These are phyloP conservation scores for Channa argus DNA, from an alignment of 2,113 vertebrate genomes.

Conservation along the genomic window DNA sequence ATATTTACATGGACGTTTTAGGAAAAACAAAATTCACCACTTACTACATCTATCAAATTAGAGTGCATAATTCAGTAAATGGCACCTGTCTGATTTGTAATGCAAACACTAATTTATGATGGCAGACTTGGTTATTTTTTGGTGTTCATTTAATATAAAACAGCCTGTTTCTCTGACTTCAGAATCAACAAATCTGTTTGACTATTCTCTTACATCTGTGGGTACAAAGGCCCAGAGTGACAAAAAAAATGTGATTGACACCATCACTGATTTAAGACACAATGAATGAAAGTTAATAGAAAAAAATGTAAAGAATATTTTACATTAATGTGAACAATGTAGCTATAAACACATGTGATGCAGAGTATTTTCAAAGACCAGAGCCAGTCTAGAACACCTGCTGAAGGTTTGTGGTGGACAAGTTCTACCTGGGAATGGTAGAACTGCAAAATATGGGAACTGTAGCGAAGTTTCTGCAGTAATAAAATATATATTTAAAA, in stretches of 20 bases:
- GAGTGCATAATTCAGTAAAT: conserved; percentile 61
- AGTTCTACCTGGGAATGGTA: background rate
- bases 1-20: conserved; percentile 70
- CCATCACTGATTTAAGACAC: conserved; percentile 50
- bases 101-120: conserved; percentile 36
- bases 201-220: conserved; percentile 17
- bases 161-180: conserved; percentile 20
- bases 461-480: conserved; percentile 31
- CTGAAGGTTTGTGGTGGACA: conserved; percentile 18
- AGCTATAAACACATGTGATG: conserved; percentile 24
- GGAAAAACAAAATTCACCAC: conserved; percentile 30
- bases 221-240: conserved; percentile 21
- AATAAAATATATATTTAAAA: background rate
- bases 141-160: conserved; percentile 42
- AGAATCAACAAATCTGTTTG: conserved; percentile 31
- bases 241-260: conserved; percentile 37
- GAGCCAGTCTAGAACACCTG: conserved; percentile 15
- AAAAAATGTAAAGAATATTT: conserved; percentile 6
- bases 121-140: conserved; percentile 32
- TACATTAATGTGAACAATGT: conserved; percentile 34
- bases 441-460: conserved; percentile 19
- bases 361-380: conserved; percentile 24
- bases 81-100: conserved; percentile 47
- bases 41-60: conserved; percentile 55
- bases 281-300: conserved; percentile 21